Conservation (phyloP, 1,140 invertebrate species). For the Calliphora vicina region DNA sequence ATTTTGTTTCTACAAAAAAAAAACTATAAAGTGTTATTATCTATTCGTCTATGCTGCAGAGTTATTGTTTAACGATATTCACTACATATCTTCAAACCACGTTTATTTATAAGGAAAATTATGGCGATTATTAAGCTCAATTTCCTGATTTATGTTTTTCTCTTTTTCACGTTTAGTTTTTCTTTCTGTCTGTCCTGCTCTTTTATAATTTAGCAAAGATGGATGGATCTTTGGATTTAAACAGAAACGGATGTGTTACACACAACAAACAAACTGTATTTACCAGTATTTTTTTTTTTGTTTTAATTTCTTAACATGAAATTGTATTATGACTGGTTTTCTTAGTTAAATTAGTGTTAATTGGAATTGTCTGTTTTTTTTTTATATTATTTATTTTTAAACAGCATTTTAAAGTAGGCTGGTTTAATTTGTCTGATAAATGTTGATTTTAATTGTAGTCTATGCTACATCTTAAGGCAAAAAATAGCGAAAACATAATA, state of each 20-base stretch:
- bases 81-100: not conserved
- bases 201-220: not conserved
- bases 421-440: not conserved
- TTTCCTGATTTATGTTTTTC: not conserved
- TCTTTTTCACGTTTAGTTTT: not conserved
- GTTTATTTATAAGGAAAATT: not conserved
- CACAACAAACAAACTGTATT: not conserved
- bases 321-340: not conserved
- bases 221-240: not conserved
- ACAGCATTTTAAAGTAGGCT: not conserved
- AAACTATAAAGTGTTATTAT: too few relatives aligned
- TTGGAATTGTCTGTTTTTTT: not conserved
- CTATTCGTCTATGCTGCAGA: too few relatives aligned
- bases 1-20: too few relatives aligned
- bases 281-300: too few relatives aligned
- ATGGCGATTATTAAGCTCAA: not conserved
- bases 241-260: not conserved
- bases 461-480: not conserved
- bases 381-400: not conserved
- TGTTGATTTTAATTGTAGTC: not conserved
- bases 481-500: not conserved
- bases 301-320: not conserved
- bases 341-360: not conserved
- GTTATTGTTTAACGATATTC: too few relatives aligned
- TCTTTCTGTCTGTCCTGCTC: not conserved